A percentile compares a stretch with the other conserved stretches of the same genome.
Evolutionary conservation across 2,113 vertebrate species (phyloP).

Genomic region (Cryptotis parvus): DNA sequence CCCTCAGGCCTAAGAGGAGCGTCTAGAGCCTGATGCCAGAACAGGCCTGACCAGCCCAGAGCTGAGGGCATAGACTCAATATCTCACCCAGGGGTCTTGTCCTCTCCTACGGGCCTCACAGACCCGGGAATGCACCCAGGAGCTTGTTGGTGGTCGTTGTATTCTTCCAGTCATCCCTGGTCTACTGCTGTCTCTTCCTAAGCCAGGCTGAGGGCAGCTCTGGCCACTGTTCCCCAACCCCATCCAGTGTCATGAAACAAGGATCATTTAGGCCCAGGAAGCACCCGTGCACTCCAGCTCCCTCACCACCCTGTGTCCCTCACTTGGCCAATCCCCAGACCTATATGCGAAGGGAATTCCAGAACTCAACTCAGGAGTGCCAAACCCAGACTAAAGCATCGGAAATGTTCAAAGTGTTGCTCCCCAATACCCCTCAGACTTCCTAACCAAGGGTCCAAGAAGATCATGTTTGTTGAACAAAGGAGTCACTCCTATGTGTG

Average conservation of each 20-base stretch:
- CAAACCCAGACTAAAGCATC: not conserved
- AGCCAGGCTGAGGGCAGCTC: no score
- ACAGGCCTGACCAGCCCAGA: no score
- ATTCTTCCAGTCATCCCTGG: not conserved
- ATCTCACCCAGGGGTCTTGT: rapidly evolving
- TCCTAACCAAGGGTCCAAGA: not conserved
- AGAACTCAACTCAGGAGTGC: not conserved
- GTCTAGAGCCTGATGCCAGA: not conserved
- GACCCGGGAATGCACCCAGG: not conserved
- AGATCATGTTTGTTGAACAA: not conserved
- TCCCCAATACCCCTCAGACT: not conserved
- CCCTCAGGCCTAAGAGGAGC: not conserved
- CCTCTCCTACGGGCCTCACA: no score
- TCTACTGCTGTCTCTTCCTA: no score
- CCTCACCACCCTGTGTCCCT: no score
- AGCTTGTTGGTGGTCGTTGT: no score
- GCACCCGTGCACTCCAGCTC: no score
- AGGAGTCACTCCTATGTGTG: not conserved
- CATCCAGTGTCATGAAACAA: no score
- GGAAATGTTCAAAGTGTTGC: not conserved
- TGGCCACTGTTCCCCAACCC: no score
- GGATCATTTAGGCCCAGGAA: no score
- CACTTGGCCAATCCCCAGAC: not conserved
- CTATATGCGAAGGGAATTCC: not conserved
- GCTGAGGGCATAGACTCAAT: rapidly evolving